Base-by-base conservation (phyloP, 2,888 invertebrate species). In the Caenorhabditis japonica region DNA sequence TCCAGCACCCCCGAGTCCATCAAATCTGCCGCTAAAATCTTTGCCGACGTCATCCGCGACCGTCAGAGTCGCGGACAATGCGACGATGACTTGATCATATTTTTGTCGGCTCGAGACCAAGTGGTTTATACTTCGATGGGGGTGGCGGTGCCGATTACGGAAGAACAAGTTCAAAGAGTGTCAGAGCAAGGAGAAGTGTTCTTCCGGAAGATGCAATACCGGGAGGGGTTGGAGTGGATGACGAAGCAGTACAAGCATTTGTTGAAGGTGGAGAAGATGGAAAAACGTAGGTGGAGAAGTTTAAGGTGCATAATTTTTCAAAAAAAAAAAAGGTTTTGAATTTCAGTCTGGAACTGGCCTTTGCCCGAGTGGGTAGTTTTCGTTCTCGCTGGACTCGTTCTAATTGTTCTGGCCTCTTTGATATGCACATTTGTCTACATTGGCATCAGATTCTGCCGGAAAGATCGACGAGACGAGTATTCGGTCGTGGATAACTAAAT, bases 61-160 rank as follows among this genome's bases (percentile, higher is more conserved):
- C 70, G 71, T 33, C 74, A 76, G 47, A 71, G 66, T 17, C 66
- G 78, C 2, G 78, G 71, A 3, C 78, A 76, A 33, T 78, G 78
- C 36, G 70, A 74, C 44, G 78, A 78, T 36, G 78, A 78, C 21
- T 3, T 78, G 15, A 27, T 78, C 17, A 78, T 78, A n/a, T 76
- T 78, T 39, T 33, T 74, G 27, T 78, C 78, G 2, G 51, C 61
- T 15, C 30, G 43, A 15, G 78, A 78, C 49, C 36, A 78, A 52
- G 75, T 76, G 30, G 75, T 78, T 12, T 73, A 73, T 44, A 51
- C 64, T 13, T 74, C 74, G 1, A 21, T 62, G n/a, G 75, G 70
- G n/a, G 39, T 55, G 12, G 25, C 46, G 1, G 44, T 64, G 1
- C 17, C 17, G n/a, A 27, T 75, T 8, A 49, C 66, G 15, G 43